These are phyloP conservation scores for Fistularia commersonii DNA, from an alignment of 2,797 vertebrate species.

Conservation along the genomic window DNA sequence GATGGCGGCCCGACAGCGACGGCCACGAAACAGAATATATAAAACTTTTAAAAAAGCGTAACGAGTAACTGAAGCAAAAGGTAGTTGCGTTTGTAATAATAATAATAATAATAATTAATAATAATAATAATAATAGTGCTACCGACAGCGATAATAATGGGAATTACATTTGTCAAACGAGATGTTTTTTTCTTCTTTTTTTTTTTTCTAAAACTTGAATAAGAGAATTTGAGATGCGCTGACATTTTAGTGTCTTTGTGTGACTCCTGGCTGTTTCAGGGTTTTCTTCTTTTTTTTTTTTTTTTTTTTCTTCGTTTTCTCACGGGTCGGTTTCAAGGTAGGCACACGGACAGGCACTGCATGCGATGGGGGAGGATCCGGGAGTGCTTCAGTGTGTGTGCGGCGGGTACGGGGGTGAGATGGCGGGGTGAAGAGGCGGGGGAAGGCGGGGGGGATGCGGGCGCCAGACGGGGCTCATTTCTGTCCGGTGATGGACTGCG, in stretches of 20 bases:
- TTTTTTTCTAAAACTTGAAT: too few species aligned
- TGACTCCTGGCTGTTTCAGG: conserved; percentile 69
- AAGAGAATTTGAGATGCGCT: conserved; percentile 70
- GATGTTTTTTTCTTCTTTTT: too few species aligned
- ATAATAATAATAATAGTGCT: too few species aligned
- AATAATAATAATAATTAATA: too few species aligned
- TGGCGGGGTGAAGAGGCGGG: conserved; percentile 11
- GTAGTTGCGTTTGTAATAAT: conserved; percentile 62
- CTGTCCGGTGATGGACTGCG: conserved; percentile 94
- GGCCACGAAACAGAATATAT: conserved; percentile 15
- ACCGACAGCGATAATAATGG: conserved; percentile 68
- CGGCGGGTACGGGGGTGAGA: conserved; percentile 25
- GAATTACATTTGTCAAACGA: conserved; percentile 54
- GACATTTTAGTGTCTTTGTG: conserved; percentile 74
- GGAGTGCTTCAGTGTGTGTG: conserved; percentile 58
- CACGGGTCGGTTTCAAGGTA: conserved; percentile 79
- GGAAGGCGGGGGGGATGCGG: conserved; percentile 28
- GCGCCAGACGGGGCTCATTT: conserved; percentile 67
- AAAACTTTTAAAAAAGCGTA: conserved; percentile 55
- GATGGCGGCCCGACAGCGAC: conserved; percentile 36
- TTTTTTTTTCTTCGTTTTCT: too few species aligned
- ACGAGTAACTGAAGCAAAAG: conserved; percentile 57
- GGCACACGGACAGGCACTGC: conserved; percentile 93
- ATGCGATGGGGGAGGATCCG: conserved; percentile 77
- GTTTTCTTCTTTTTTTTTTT: too few species aligned